Conservation (phyloP, 2,888 invertebrate genomes). For the Seira ritae region DNA sequence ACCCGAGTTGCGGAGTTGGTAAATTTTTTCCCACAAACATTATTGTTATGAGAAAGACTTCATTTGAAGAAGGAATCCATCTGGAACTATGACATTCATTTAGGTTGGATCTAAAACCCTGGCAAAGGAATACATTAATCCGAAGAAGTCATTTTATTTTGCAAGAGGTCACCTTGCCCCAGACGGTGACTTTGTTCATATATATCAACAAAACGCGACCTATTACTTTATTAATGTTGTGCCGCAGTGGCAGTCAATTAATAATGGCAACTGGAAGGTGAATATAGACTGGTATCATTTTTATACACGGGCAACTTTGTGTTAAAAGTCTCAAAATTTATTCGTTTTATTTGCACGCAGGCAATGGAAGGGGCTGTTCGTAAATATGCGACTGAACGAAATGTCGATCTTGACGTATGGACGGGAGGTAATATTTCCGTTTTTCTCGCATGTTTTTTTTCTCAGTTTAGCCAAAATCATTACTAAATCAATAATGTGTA, state of each 20-base stretch:
- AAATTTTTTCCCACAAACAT: conserved; percentile 13
- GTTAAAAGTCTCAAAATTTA: background rate
- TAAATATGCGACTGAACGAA: conserved; percentile 75
- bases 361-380: conserved; percentile 78
- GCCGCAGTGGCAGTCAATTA: conserved; percentile 74
- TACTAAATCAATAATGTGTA: no score
- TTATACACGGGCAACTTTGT: background rate
- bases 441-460: no score
- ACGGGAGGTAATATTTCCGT: conserved; percentile 81
- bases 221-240: conserved; percentile 73
- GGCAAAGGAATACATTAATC: conserved; percentile 66
- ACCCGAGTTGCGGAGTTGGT: conserved; percentile 56
- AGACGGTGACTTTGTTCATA: conserved; percentile 73
- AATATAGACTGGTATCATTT: background rate
- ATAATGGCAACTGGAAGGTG: conserved; percentile 74
- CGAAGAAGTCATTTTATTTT: conserved; percentile 65
- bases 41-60: background rate
- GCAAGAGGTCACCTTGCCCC: conserved; percentile 74
- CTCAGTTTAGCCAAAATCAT: no score
- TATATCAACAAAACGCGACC: conserved; percentile 73
- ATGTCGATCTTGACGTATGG: conserved; percentile 76
- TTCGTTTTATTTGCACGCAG: conserved; percentile 23
- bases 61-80: no score
- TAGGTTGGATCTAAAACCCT: conserved; percentile 64
- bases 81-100: background rate